Evolutionary conservation across 2,888 invertebrate genomes (phyloP), one percentile per base, ranked within the genome.

Genomic region (Keiferia lycopersicella): DNA sequence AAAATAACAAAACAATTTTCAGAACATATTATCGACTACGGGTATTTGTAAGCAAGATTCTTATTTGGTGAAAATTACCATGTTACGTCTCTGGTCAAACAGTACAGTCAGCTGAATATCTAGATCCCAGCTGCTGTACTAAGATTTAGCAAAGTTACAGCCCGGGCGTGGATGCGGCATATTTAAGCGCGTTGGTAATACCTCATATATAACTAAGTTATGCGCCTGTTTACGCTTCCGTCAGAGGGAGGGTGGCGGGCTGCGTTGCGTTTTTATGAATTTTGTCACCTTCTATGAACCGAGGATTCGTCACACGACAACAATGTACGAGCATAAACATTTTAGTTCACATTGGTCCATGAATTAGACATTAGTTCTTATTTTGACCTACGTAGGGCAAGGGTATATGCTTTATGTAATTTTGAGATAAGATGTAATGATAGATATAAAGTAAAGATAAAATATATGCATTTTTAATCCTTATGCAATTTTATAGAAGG

Each of bases 101-200:
- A 41, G 41, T 14, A 41, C 41, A 41, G 41, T 14, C 41, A 41
- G 41, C 14, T 14, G 14, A 41, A 41, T 14, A 14, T 41, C 41
- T 41, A n/a, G 12, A 3, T 14, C 14, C n/a, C 41, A 6, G 41
- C 41, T 41, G 41, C 41, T 41, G 41, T n/a, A 41, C 41, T 41
- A 41, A 6, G n/a, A 87, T 87, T 85, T 77, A 77, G 75, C 70
- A 68, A 65, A 75, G 79, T 77, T 77, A 77, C 34, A 34, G 34
- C 74, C 20, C 1, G 68, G 73, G 66, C 61, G 59, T 45, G 45
- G 60, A 22, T 60, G 45, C 64, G 65, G 64, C 26, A 22, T 58
- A 58, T 58, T 58, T 58, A 10, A 58, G 18, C 58, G 26, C 20
- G 26, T 11, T 7, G n/a, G 58, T 38, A 16, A 38, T 34, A 58